These are phyloP conservation scores for Disparrhopalites patrizii DNA, from an alignment of 2,888 invertebrate species.

Conservation along the genomic window DNA sequence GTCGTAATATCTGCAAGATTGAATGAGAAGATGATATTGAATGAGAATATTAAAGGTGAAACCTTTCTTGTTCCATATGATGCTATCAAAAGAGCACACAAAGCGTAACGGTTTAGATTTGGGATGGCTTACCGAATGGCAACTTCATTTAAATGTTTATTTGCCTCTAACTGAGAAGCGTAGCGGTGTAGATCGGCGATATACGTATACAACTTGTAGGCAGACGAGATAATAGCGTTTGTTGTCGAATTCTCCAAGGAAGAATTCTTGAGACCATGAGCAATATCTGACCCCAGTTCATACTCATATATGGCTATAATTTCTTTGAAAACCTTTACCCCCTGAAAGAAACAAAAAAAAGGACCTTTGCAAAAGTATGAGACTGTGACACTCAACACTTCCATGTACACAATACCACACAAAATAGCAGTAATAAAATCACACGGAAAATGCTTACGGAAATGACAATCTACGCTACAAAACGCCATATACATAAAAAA, in stretches of 20 bases:
- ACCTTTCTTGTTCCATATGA: no score
- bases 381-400: background rate
- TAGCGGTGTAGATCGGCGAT: constrained; percentile 21
- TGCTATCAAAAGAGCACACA: background rate
- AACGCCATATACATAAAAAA: no score
- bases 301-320: background rate
- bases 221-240: constrained; percentile 1
- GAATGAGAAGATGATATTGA: no score
- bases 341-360: background rate
- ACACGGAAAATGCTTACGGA: no score
- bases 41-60: no score
- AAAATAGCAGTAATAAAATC: no score
- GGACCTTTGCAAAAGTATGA: no score
- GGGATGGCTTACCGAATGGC: background rate
- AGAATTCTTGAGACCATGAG: background rate
- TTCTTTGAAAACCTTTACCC: background rate
- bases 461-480: no score
- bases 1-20: constrained; percentile 8
- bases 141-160: background rate
- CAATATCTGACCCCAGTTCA: background rate
- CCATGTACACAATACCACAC: no score
- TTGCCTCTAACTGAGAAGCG: background rate
- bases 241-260: background rate
- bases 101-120: background rate
- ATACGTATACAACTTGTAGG: constrained; percentile 21